These are phyloP conservation scores for Morelia viridis DNA, from an alignment of 2,797 vertebrate species.

Conservation along the genomic window DNA sequence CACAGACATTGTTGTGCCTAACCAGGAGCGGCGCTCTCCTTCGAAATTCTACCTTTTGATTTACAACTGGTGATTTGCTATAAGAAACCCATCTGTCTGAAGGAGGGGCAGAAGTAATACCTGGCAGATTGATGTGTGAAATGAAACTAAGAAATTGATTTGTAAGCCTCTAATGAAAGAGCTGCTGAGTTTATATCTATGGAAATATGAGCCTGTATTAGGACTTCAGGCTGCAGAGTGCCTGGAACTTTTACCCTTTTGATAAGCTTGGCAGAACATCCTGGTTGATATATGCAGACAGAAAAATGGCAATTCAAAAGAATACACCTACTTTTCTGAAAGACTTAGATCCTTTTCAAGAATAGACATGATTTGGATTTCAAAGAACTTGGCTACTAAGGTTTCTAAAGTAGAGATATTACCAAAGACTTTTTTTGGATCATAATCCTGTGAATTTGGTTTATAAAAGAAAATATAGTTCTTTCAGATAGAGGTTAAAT, in stretches of 20 bases:
- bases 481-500: no score
- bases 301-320: no score
- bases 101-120: neutral
- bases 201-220: neutral
- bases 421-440: no score
- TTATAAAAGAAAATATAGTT: no score
- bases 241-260: neutral
- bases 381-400: no score
- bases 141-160: neutral
- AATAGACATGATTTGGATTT: no score
- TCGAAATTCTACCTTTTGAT: neutral
- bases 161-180: neutral
- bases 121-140: neutral
- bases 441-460: no score
- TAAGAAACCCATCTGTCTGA: neutral
- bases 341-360: no score
- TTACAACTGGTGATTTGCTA: neutral
- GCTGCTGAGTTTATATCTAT: neutral
- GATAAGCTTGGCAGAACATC: neutral
- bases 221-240: neutral
- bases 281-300: neutral
- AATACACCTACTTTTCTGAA: no score
- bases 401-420: no score
- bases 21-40: neutral
- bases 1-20: neutral